Evolutionary conservation across 2,797 vertebrate species (phyloP).

Genomic region (Mormyrus proboscirostris): DNA sequence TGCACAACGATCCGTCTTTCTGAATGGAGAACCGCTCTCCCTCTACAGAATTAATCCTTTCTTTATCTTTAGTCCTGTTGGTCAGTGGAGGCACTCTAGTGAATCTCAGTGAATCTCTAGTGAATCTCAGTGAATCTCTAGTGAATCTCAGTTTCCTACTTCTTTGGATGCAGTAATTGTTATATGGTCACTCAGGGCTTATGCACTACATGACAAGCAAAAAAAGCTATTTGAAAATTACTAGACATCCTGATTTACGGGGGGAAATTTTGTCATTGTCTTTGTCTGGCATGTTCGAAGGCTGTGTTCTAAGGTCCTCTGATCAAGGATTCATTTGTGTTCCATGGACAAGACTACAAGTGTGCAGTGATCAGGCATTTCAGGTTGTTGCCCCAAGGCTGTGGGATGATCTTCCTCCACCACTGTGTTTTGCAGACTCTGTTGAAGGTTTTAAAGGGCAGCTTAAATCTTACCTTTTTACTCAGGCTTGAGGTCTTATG

Average conservation of each 20-base stretch:
- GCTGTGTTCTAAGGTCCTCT: background rate
- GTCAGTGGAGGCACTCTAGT: background rate
- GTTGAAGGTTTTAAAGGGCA: background rate
- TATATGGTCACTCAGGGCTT: background rate
- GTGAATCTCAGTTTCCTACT: background rate
- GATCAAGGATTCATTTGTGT: background rate
- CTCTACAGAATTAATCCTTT: conserved; percentile 61
- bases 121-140: background rate
- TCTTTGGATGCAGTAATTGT: background rate
- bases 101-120: background rate
- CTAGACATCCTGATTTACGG: background rate
- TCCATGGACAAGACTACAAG: background rate
- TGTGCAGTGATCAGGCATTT: background rate
- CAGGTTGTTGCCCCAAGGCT: background rate
- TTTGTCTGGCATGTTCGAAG: background rate
- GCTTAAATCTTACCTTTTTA: background rate
- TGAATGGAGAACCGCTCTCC: conserved; percentile 55
- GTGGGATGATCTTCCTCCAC: background rate
- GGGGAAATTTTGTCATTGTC: background rate
- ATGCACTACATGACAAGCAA: background rate
- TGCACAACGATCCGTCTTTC: conserved; percentile 76
- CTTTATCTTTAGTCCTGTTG: conserved; percentile 71
- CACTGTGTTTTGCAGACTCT: background rate
- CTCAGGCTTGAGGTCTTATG: background rate
- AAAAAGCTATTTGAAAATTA: background rate